Conservation (phyloP, 1,140 invertebrate genomes). For the Tachypleus tridentatus region DNA sequence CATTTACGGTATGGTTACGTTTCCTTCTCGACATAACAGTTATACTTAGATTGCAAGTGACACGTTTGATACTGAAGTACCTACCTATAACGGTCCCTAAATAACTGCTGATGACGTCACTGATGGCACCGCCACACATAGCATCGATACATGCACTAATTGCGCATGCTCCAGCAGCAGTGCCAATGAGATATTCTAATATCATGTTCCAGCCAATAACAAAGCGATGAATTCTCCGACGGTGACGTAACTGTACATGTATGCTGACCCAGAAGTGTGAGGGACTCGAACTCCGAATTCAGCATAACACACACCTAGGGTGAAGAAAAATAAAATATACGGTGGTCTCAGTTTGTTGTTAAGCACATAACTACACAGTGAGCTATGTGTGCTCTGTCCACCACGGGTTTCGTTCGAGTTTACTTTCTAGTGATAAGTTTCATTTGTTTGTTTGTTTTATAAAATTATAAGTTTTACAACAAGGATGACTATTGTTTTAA, state of each 20-base stretch:
- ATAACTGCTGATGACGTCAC: slow-evolving; percentile 45
- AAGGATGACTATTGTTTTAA: no score
- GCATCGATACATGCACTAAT: slow-evolving; percentile 82
- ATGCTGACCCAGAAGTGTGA: slow-evolving; percentile 44
- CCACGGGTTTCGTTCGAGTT: no score
- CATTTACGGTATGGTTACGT: no score
- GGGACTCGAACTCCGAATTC: slow-evolving; percentile 94
- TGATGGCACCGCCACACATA: slow-evolving; percentile 60
- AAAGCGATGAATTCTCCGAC: slow-evolving; percentile 39
- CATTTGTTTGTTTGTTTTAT: no score
- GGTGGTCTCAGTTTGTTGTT: no score
- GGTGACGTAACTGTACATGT: slow-evolving; percentile 41
- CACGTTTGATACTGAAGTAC: no score
- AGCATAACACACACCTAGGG: slow-evolving; percentile 80
- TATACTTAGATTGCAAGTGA: no score
- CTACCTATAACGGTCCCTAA: slow-evolving; percentile 67
- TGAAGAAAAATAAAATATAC: not conserved
- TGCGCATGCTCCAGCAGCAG: slow-evolving; percentile 80
- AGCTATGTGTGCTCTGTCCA: no score
- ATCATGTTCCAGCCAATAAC: slow-evolving; percentile 42
- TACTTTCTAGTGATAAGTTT: no score
- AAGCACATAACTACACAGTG: no score
- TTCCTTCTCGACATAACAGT: no score
- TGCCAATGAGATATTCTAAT: slow-evolving; percentile 80
- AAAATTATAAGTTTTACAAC: no score